phyloP scores from a whole-genome alignment of 2,888 invertebrate genomes.

The Alviniconcha strummeri region DNA sequence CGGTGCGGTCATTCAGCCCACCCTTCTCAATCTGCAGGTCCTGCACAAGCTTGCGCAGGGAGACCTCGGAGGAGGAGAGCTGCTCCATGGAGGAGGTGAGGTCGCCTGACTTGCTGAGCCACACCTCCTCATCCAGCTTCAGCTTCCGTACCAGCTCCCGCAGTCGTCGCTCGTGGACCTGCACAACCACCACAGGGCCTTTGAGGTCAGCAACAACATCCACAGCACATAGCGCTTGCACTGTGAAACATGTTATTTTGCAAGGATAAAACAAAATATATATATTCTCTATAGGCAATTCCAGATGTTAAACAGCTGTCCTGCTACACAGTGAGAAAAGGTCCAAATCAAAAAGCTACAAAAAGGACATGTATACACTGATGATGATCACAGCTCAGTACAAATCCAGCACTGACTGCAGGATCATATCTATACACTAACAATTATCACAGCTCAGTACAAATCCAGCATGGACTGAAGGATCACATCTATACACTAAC shows the following conservation, averaged over 20 bases:
- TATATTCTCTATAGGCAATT: neutral
- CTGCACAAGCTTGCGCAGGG: slow-evolving; percentile 59
- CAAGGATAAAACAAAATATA: neutral
- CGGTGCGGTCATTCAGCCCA: slow-evolving; percentile 56
- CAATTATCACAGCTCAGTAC: too few relatives aligned
- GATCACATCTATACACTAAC: too few relatives aligned
- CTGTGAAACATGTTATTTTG: neutral
- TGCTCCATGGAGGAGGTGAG: slow-evolving; percentile 64
- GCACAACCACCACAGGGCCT: neutral
- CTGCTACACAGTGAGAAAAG: too few relatives aligned
- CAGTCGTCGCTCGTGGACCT: slow-evolving; percentile 56
- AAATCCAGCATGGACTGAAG: too few relatives aligned
- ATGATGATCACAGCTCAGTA: too few relatives aligned
- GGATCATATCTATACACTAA: too few relatives aligned
- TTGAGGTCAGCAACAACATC: neutral
- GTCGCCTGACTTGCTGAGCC: slow-evolving; percentile 57
- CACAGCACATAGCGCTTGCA: neutral
- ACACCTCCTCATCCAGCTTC: slow-evolving; percentile 61
- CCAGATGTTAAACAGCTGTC: too few relatives aligned
- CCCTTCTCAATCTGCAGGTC: slow-evolving; percentile 64
- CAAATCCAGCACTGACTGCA: too few relatives aligned
- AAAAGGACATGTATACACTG: neutral
- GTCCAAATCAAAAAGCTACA: too few relatives aligned
- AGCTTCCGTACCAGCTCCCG: slow-evolving; percentile 61
- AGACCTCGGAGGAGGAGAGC: slow-evolving; percentile 60